Evolutionary conservation across 1,140 invertebrate genomes (phyloP), one percentile per base, ranked within the genome.

Genomic region (Campoletis sonorensis): DNA sequence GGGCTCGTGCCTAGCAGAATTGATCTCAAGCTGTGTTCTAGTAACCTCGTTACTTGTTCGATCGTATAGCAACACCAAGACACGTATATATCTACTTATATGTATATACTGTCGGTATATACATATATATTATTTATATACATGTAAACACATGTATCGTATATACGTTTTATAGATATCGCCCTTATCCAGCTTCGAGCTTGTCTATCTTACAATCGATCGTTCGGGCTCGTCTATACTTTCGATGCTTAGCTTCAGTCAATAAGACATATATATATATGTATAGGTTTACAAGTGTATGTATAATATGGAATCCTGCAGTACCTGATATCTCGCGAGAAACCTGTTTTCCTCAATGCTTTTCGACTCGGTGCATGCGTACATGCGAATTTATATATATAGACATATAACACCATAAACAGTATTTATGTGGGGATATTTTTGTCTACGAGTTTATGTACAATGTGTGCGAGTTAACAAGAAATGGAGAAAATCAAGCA

Each of bases 11-110:
- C 40, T 54, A 54, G 40, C 81, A 67, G 85, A 88, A 86, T 88
- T 87, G 87, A 87, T 87, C 84, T 79, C 82, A 73, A 78, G 83
- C 76, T 73, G 83, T 67, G 84, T 87, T 85, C 85, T 83, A 86
- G 83, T 88, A 88, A 88, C 87, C 86, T 87, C 84, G 80, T 88
- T 87, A 87, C 81, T 86, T 75, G 81, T 77, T 83, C 49, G 49
- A 73, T 73, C n/a, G 33, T 40, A 72, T n/a, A 23, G 37, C 37
- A 73, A 45, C 71, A 37, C 5, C 15, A 23, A 73, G 23, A 45
- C 26, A 18, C 37, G 18, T 16, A 73, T 37, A 33, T 11, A 16
- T 72, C n/a, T 8, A 72, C 7, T 33, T 15, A 15, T 15, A n/a
- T n/a, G n/a, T n/a, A n/a, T n/a, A n/a, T 33, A 33, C 30, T 33